A percentile compares a stretch with the other conserved stretches of the same genome.
Evolutionary conservation across 2,888 invertebrate genomes (phyloP).

Genomic region (Dolichopus griseipennis): DNA sequence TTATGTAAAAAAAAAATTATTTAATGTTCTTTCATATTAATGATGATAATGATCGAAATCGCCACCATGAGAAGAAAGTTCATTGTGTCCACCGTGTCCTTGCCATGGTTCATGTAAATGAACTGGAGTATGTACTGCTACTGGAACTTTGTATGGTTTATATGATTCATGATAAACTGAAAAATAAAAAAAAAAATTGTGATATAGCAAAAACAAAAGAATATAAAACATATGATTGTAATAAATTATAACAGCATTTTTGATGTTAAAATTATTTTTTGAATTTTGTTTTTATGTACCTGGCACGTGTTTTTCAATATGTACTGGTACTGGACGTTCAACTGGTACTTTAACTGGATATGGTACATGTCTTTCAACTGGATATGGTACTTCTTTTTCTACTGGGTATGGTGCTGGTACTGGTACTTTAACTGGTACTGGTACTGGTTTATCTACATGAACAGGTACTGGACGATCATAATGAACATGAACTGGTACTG

Average conservation of each 20-base stretch:
- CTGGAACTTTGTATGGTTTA: conserved; percentile 55
- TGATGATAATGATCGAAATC: conserved; percentile 23
- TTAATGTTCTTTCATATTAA: conserved; percentile 37
- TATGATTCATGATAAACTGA: conserved; percentile 54
- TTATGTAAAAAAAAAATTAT: conserved; percentile 22
- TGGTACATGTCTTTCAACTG: conserved; percentile 59
- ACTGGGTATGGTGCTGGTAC: conserved; percentile 63
- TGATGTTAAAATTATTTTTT: background rate
- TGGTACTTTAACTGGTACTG: conserved; percentile 62
- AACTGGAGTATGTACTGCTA: conserved; percentile 33
- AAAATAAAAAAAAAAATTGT: too few relatives aligned
- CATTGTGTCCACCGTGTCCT: background rate
- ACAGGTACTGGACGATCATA: conserved; percentile 49
- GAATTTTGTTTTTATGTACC: conserved; percentile 22
- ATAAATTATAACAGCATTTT: background rate
- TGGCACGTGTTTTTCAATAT: conserved; percentile 50
- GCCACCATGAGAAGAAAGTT: conserved; percentile 18
- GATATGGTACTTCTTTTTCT: conserved; percentile 51
- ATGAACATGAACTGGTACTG: conserved; percentile 52
- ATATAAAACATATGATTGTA: background rate
- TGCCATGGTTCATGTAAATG: conserved; percentile 26
- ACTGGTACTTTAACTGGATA: conserved; percentile 47
- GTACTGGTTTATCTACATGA: conserved; percentile 57
- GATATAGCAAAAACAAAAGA: background rate
- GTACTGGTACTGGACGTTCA: conserved; percentile 53